A percentile compares a stretch with the other conserved stretches of the same genome.
Evolutionary conservation across 1,140 invertebrate genomes (phyloP).

Genomic region (Halictus rubicundus): DNA sequence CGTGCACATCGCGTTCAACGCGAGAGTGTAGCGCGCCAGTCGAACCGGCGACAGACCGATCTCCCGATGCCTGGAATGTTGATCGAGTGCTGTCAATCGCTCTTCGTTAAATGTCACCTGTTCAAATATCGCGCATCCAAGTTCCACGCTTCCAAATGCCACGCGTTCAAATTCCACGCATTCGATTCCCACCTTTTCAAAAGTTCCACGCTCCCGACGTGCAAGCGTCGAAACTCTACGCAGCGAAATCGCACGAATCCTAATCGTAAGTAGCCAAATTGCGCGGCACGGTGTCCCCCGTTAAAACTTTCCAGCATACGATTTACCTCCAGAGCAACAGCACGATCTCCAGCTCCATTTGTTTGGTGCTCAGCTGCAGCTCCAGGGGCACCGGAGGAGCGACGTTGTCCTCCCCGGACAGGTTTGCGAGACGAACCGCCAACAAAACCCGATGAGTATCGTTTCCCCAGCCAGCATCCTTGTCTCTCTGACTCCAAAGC

Average conservation of each 20-base stretch:
- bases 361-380: conserved; percentile 89
- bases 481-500: conserved; percentile 85
- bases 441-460: conserved; percentile 88
- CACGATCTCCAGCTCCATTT: conserved; percentile 91
- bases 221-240: no score
- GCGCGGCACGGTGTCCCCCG: no score
- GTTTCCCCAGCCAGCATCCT: conserved; percentile 89
- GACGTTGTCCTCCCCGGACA: conserved; percentile 76
- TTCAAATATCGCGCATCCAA: no score
- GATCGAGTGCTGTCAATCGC: no score
- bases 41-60: conserved; percentile 87
- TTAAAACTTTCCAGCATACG: not conserved
- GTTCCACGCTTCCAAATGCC: no score
- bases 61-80: conserved; percentile 83
- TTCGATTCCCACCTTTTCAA: no score
- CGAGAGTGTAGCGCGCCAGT: conserved; percentile 87
- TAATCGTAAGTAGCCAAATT: no score
- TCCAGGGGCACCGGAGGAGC: conserved; percentile 83
- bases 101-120: no score
- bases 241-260: no score
- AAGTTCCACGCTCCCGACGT: no score
- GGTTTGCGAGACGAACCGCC: conserved; percentile 80
- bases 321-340: conserved; percentile 88
- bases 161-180: no score
- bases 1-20: conserved; percentile 88